Evolutionary conservation across 2,113 vertebrate genomes (phyloP).

Genomic region (Tringa solitaria): DNA sequence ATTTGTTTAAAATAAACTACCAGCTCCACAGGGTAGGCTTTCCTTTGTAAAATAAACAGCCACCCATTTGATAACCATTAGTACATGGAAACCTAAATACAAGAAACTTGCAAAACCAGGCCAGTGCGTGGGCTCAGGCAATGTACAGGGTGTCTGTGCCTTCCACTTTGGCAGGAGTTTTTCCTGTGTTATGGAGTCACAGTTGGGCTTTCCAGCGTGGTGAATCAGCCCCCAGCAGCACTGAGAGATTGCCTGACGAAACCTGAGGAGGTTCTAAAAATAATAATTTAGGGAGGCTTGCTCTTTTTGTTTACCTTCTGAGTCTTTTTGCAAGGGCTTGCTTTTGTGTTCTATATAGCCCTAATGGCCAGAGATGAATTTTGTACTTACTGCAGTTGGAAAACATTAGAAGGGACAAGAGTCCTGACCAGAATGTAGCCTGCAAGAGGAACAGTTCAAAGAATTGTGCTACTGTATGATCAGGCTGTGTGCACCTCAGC

Average conservation of each 20-base stretch:
- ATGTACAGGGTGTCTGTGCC: not conserved
- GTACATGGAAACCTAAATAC: not conserved
- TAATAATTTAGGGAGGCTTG: accelerated
- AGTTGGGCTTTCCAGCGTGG: not conserved
- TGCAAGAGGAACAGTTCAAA: not conserved
- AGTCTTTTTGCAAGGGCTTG: not conserved
- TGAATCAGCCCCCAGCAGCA: not conserved
- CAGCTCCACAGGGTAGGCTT: constrained; percentile 1
- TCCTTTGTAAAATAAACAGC: constrained; percentile 63
- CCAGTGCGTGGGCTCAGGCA: accelerated
- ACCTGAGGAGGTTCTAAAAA: not conserved
- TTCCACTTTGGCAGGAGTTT: not conserved
- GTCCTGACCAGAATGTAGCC: not conserved
- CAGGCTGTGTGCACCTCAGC: accelerated
- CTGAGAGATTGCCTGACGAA: not conserved
- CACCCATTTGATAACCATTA: constrained; percentile 52
- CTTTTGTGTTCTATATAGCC: not conserved
- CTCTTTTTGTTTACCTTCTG: not conserved
- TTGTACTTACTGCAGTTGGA: not conserved
- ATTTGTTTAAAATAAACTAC: constrained; percentile 65
- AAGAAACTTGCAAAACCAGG: not conserved
- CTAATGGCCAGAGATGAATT: not conserved
- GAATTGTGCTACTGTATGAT: not conserved
- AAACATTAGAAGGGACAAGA: not conserved
- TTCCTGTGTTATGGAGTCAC: not conserved